Conservation (phyloP, 2,888 invertebrate species). For the Chesias legatella region DNA sequence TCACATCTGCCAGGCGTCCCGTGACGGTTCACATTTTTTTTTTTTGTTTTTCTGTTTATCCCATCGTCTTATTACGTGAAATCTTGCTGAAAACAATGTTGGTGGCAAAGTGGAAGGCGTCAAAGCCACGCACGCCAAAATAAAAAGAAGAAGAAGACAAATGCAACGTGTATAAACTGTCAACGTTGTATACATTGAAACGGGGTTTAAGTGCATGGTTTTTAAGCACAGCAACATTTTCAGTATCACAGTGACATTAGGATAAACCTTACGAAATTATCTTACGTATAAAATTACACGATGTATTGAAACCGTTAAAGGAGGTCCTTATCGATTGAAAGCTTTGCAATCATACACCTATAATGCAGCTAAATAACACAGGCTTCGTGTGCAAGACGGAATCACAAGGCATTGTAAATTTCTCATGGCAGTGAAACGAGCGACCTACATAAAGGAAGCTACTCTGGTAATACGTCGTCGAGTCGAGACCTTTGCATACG, state of each 20-base stretch:
- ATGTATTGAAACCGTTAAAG: constrained; percentile 18
- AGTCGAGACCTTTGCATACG: constrained; percentile 57
- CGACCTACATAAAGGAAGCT: constrained; percentile 35
- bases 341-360: constrained; percentile 29
- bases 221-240: constrained; percentile 7
- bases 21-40: too few relatives aligned
- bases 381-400: constrained; percentile 27
- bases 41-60: too few relatives aligned
- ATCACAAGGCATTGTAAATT: constrained; percentile 28
- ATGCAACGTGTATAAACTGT: background rate
- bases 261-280: constrained; percentile 8
- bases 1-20: too few relatives aligned
- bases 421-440: constrained; percentile 28
- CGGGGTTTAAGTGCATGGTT: background rate
- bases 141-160: too few relatives aligned
- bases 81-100: too few relatives aligned
- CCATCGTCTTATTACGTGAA: too few relatives aligned
- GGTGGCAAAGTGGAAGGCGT: too few relatives aligned
- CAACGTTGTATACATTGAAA: background rate
- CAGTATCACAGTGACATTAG: constrained; percentile 1
- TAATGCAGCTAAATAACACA: constrained; percentile 31
- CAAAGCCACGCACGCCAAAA: too few relatives aligned
- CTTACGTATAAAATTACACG: constrained; percentile 11
- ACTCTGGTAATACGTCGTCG: constrained; percentile 41
- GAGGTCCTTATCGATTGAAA: constrained; percentile 28